These are phyloP conservation scores for Erannis defoliaria DNA, from an alignment of 2,888 invertebrate genomes.

Conservation along the genomic window DNA sequence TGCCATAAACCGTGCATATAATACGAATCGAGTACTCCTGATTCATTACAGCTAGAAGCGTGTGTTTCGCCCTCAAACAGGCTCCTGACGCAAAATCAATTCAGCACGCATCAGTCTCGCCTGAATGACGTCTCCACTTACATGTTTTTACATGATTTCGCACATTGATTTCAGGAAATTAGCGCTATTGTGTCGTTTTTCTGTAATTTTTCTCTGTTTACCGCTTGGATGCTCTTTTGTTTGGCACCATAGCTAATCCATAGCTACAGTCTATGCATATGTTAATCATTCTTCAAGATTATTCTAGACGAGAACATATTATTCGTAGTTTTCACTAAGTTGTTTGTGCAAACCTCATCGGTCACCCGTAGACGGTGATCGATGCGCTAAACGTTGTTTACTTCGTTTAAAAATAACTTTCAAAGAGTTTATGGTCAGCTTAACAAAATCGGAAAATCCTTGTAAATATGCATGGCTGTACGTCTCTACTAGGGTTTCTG, in stretches of 20 bases:
- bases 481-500: too few relatives aligned
- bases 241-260: constrained; percentile 24
- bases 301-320: constrained; percentile 19
- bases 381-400: constrained; percentile 18
- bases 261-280: constrained; percentile 27
- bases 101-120: constrained; percentile 59
- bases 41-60: constrained; percentile 44
- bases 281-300: constrained; percentile 26
- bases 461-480: neutral
- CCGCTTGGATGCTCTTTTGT: constrained; percentile 28
- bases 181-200: constrained; percentile 39
- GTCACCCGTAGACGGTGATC: constrained; percentile 10
- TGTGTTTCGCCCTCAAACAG: constrained; percentile 45
- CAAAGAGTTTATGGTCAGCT: constrained; percentile 7
- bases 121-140: constrained; percentile 50
- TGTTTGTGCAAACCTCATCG: constrained; percentile 15
- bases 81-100: constrained; percentile 59
- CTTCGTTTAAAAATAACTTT: constrained; percentile 21
- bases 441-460: constrained; percentile 4
- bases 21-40: constrained; percentile 9
- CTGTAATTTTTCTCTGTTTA: constrained; percentile 24
- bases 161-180: constrained; percentile 42
- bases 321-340: neutral
- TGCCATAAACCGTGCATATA: constrained; percentile 22
- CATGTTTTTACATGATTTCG: constrained; percentile 46